Base-by-base conservation (phyloP, 1,140 invertebrate species). In the Diorhabda carinulata region DNA sequence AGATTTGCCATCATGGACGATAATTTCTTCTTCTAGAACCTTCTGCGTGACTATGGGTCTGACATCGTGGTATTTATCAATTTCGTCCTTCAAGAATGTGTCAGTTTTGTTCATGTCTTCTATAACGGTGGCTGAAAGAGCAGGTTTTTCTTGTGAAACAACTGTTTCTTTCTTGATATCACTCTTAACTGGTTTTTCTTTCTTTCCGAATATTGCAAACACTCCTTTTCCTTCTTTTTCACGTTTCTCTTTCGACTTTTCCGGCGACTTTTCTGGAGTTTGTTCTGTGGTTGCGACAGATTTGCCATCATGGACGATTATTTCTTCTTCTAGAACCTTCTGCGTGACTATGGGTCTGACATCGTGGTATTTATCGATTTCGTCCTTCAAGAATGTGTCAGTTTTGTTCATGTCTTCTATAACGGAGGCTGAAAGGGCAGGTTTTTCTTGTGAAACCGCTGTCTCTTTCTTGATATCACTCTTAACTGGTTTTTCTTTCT, bases 61-160 rank as follows among this genome's bases (percentile, higher is more conserved):
- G 6, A 71, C 72, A 43, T 78, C 76, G 59, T 77, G 66, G 61
- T 74, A 76, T 41, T 63, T 70, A 63, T 63, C 47, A 5, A 78
- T 68, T 73, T 78, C 76, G 9, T 60, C 70, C 63, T 74, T 65
- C 9, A 78, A 66, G 57, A 78, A 77, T 45, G 69, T 60, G 44
- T 58, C 66, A 41, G 73, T 72, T 42, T 75, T 63, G 7, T 71
- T 44, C 72, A 78, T 76, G 47, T 75, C 66, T 57, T 73, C 62
- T 10, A 74, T 56, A 56, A 67, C 64, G 61, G 76, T 69, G 59
- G 74, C 72, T 7, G 75, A 75, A 8, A 75, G 47, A 10, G 10
- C 61, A 43, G 63, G 43, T 61, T 65, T 68, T n/a, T 63, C 67
- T 71, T 71, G 63, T 52, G 66, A 10, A 4, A 44, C 25, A 3